These are phyloP conservation scores for Pelodytes ibericus DNA, from an alignment of 2,797 vertebrate genomes.

Conservation along the genomic window DNA sequence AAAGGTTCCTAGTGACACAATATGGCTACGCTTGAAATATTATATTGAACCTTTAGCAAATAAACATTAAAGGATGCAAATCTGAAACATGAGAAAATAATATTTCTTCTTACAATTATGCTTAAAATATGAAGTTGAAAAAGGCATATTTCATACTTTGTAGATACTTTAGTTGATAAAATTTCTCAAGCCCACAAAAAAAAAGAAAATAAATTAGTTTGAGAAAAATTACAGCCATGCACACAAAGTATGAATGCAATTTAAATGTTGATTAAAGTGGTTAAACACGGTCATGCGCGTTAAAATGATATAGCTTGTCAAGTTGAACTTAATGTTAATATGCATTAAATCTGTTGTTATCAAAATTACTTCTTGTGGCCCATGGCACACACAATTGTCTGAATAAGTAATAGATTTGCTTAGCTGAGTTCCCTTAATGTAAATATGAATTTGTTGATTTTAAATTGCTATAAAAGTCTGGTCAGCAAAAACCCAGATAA, in stretches of 20 bases:
- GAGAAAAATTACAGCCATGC: background rate
- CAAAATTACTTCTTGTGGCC: constrained; percentile 30
- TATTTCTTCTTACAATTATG: too few species aligned
- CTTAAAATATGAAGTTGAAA: too few species aligned
- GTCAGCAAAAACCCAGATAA: constrained; percentile 5
- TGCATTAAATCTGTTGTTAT: constrained; percentile 34
- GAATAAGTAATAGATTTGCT: constrained; percentile 24
- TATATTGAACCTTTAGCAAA: too few species aligned
- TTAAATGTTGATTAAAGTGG: background rate
- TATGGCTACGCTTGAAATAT: too few species aligned
- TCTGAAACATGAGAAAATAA: too few species aligned
- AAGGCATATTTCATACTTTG: too few species aligned
- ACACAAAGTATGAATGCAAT: background rate
- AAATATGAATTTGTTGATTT: constrained; percentile 16
- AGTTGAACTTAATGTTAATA: constrained; percentile 24
- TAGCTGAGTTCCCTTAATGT: constrained; percentile 17
- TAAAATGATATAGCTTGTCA: constrained; percentile 26
- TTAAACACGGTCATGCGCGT: constrained; percentile 3
- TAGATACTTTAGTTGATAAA: too few species aligned
- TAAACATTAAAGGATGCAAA: too few species aligned
- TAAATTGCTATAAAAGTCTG: constrained; percentile 6
- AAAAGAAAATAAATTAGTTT: background rate
- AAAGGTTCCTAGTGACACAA: too few species aligned
- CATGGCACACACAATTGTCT: constrained; percentile 3
- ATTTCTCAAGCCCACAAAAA: background rate